These are phyloP conservation scores for Lamproptera curius DNA, from an alignment of 2,888 invertebrate genomes.

Conservation along the genomic window DNA sequence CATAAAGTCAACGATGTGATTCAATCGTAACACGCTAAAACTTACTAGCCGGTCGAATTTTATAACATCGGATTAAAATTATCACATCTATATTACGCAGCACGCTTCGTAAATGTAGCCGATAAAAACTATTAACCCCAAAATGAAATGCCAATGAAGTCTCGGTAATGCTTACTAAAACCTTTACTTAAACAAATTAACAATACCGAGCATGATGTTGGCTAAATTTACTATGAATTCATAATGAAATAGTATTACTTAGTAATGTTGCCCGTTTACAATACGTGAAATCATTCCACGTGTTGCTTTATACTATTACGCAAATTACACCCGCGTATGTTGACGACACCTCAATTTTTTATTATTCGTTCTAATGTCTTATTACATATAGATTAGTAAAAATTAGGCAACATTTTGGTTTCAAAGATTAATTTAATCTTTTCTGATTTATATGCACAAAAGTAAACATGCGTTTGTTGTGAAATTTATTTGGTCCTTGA, in stretches of 20 bases:
- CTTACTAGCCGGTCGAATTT: too few species aligned
- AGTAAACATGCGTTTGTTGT: too few species aligned
- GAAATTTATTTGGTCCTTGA: too few species aligned
- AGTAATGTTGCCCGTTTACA: not conserved
- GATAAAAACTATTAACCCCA: not conserved
- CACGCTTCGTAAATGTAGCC: too few species aligned
- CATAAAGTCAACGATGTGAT: too few species aligned
- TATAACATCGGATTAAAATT: too few species aligned
- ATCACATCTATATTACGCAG: too few species aligned
- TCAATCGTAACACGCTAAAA: too few species aligned
- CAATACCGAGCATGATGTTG: not conserved
- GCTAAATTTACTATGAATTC: not conserved
- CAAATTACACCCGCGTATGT: not conserved
- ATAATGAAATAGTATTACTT: constrained; percentile 6
- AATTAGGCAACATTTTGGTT: not conserved
- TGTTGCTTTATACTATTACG: not conserved
- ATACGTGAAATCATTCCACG: constrained; percentile 1
- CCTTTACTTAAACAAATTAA: not conserved
- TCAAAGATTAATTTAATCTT: too few species aligned
- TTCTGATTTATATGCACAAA: too few species aligned
- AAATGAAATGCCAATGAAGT: not conserved
- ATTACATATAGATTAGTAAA: not conserved
- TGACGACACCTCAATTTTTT: not conserved
- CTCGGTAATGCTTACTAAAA: not conserved
- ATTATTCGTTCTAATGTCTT: not conserved